phyloP scores from a whole-genome alignment of 2,797 vertebrate species.

The Coranthus polyacanthus region DNA sequence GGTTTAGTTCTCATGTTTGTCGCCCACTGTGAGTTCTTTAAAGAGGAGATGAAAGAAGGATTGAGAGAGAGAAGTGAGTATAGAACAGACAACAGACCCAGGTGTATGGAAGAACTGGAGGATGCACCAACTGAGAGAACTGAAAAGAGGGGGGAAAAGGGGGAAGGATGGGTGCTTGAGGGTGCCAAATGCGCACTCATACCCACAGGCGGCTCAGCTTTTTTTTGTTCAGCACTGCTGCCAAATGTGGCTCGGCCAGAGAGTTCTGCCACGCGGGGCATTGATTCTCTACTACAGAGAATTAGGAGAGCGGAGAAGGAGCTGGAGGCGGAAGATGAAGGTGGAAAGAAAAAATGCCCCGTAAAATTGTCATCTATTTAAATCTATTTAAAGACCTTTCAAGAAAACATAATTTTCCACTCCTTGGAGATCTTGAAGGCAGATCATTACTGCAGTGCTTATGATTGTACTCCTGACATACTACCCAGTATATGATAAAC shows the following conservation, averaged over 20 bases:
- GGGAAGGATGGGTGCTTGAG: too few species aligned
- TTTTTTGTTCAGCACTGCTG: slow-evolving; percentile 30
- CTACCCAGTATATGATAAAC: too few species aligned
- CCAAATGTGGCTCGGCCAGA: slow-evolving; percentile 27
- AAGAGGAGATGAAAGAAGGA: slow-evolving; percentile 7
- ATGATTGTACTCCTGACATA: too few species aligned
- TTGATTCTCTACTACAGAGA: too few species aligned
- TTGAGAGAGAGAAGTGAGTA: slow-evolving; percentile 2
- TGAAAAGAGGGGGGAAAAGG: too few species aligned
- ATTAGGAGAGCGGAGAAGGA: too few species aligned
- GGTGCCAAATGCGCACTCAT: slow-evolving; percentile 36
- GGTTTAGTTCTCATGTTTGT: neutral
- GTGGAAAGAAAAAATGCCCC: neutral
- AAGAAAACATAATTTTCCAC: neutral
- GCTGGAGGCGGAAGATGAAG: neutral
- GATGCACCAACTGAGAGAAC: too few species aligned
- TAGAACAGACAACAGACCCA: slow-evolving; percentile 19
- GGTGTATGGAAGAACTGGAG: neutral
- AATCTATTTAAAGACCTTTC: too few species aligned
- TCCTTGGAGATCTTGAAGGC: neutral
- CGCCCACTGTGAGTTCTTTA: neutral
- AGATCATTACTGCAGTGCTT: too few species aligned
- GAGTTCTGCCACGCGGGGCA: too few species aligned
- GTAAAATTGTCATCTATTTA: too few species aligned
- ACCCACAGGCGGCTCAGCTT: slow-evolving; percentile 44